Evolutionary conservation across 2,888 invertebrate genomes (phyloP), one percentile per base, ranked within the genome.

Genomic region (Pyrrhosoma nymphula): DNA sequence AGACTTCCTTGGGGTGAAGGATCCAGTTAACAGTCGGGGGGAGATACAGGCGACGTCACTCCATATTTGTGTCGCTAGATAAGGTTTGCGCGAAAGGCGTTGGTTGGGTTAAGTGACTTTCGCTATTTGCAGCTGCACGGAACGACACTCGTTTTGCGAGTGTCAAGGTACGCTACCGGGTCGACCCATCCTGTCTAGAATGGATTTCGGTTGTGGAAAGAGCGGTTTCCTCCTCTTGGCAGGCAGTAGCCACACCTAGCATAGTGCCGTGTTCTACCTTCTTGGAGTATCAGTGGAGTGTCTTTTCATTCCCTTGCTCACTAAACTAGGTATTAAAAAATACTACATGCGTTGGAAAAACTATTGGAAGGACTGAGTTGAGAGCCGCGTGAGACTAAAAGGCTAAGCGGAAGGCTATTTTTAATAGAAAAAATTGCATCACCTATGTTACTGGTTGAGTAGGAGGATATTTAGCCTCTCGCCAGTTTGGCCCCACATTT

Each of bases 61-160:
- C 30, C 82, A 82, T n/a, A 35, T 82, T 35, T 82, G 35, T 82
- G 82, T 82, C 82, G 82, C 30, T 82, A 18, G 82, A 82, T 82
- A 82, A 82, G 82, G 82, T 82, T 82, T 82, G 82, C 82, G 82
- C 14, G 35, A 35, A 35, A 82, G 30, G 82, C 35, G 0, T 69
- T 69, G 69, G 69, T 18, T 1, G 82, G 82, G 35, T 35, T 35
- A 35, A 35, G 30, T 82, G 82, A 82, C 35, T 82, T 82, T 82
- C 18, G 82, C 82, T 82, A 35, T 82, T 82, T 82, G 82, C 82
- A 35, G 82, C 82, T 35, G 2, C 30, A 35, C 35, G 30, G 8
- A 12, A 35, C 47, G 47, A 35, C 82, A 35, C 30, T 10, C 30
- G 82, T 35, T 16, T 6, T 14, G 35, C 82, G 82, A 35, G 35